Percentiles rank a stretch among this genome's conserved stretches.
phyloP scores from a whole-genome alignment of 2,797 vertebrate species.

The Pagetopsis macropterus region DNA sequence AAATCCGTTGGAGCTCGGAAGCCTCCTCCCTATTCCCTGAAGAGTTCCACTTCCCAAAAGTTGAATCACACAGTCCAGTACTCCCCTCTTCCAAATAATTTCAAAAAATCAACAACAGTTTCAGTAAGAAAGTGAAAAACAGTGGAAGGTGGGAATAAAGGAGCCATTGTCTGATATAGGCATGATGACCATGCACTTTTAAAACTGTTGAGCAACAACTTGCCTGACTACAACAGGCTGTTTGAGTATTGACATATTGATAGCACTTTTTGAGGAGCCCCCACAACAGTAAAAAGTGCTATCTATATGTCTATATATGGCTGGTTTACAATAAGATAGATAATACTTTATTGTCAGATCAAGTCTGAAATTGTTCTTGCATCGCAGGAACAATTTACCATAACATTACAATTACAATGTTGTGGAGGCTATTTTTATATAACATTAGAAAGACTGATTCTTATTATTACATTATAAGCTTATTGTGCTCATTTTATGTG shows the following conservation, averaged over 20 bases:
- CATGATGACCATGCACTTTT: too few species aligned
- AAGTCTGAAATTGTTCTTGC: too few species aligned
- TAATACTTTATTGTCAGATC: too few species aligned
- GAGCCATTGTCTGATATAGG: not conserved
- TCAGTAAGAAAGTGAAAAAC: not conserved
- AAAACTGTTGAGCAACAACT: slow-evolving; percentile 18
- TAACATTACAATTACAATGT: too few species aligned
- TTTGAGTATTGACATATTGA: not conserved
- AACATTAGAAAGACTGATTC: too few species aligned
- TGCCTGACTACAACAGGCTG: not conserved
- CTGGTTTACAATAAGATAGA: too few species aligned
- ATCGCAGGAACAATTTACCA: too few species aligned
- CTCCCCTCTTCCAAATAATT: slow-evolving; percentile 24
- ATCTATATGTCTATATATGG: too few species aligned
- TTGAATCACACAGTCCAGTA: slow-evolving; percentile 18
- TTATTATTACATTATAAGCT: too few species aligned
- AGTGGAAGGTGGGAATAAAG: slow-evolving; percentile 3
- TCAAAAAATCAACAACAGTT: not conserved
- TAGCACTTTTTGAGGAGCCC: not conserved
- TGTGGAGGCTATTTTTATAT: too few species aligned
- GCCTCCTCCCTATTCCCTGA: slow-evolving; percentile 68
- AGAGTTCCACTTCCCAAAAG: slow-evolving; percentile 54
- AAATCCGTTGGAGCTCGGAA: slow-evolving; percentile 52
- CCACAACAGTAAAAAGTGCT: too few species aligned
- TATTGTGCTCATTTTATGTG: too few species aligned